A percentile compares a stretch with the other conserved stretches of the same genome.
Conservation (phyloP, 1,140 invertebrate species). For the Trichomalopsis sarcophagae region DNA sequence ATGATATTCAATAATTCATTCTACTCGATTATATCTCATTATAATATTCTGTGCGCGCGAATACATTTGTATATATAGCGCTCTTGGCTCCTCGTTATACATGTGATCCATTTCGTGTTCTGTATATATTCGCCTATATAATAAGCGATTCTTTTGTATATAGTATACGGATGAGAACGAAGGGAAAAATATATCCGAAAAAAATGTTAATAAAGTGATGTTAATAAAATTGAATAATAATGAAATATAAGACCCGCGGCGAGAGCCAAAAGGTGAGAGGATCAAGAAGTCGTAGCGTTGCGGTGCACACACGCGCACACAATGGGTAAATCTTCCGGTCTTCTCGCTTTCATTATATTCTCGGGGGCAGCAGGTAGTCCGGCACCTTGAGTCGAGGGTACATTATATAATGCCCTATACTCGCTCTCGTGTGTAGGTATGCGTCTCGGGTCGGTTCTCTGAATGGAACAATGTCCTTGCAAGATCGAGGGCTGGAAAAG, state of each 20-base stretch:
- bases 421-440: too few relatives aligned
- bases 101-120: neutral
- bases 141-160: neutral
- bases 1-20: neutral
- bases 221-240: conserved; percentile 35
- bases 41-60: conserved; percentile 9
- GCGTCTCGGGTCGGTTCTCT: neutral
- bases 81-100: too few relatives aligned
- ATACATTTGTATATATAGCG: neutral
- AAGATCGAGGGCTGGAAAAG: neutral
- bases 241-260: neutral
- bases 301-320: neutral
- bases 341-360: conserved; percentile 24
- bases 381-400: neutral
- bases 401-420: neutral
- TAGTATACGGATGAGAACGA: neutral
- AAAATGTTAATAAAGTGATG: conserved; percentile 35
- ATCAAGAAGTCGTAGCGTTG: conserved; percentile 8
- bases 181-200: conserved; percentile 26
- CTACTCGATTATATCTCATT: neutral
- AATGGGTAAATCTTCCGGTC: neutral
- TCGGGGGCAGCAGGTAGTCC: conserved; percentile 17
- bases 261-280: neutral
- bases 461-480: neutral
- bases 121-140: too few relatives aligned